Percentiles rank a stretch among this genome's conserved stretches.
Evolutionary conservation across 1,140 invertebrate species (phyloP).

Genomic region (Caerostris darwini): DNA sequence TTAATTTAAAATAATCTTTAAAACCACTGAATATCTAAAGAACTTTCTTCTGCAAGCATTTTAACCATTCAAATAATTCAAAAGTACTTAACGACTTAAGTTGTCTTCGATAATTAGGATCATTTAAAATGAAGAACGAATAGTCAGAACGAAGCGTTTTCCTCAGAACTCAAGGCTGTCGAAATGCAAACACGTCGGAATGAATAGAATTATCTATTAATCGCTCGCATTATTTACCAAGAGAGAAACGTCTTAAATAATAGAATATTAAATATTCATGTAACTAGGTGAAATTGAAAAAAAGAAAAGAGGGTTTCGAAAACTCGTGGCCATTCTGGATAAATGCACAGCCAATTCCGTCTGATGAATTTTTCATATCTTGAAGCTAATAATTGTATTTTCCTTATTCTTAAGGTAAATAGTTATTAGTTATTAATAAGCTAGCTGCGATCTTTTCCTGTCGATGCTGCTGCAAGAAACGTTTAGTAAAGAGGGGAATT

Average conservation of each 20-base stretch:
- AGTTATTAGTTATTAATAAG: constrained; percentile 50
- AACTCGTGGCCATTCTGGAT: constrained; percentile 1
- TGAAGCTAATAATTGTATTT: constrained; percentile 54
- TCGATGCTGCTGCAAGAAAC: neutral
- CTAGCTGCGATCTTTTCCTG: neutral
- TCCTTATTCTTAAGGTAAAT: constrained; percentile 41
- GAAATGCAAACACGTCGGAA: constrained; percentile 16
- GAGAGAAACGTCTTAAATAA: constrained; percentile 14
- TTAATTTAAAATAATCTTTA: neutral
- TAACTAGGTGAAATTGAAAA: neutral
- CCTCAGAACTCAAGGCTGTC: neutral
- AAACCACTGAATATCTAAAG: neutral
- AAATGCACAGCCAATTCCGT: constrained; percentile 29
- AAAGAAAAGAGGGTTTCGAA: neutral
- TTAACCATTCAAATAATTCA: constrained; percentile 46
- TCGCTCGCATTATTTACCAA: constrained; percentile 8
- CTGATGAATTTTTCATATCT: constrained; percentile 34
- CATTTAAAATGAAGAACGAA: neutral
- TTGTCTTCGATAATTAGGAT: constrained; percentile 40
- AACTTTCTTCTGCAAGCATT: neutral
- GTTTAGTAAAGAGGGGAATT: neutral
- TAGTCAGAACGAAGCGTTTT: constrained; percentile 1
- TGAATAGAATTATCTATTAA: constrained; percentile 9
- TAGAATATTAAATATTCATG: neutral
- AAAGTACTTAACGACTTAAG: constrained; percentile 46